Conservation (phyloP, 2,797 vertebrate genomes). For the Sebastes hubbsi region DNA sequence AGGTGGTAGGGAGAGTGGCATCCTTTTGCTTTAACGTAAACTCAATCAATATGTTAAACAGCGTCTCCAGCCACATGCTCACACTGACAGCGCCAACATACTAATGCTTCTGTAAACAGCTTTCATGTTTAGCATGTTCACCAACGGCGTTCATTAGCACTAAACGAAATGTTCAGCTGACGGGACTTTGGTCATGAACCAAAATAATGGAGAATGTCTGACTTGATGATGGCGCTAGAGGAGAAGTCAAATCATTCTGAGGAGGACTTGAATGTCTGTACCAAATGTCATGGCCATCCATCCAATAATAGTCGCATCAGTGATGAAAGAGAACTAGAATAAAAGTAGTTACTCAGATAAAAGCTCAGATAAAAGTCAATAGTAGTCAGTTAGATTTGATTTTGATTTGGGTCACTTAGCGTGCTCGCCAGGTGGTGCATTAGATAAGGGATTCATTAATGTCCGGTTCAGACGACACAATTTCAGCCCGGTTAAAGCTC, state of each 20-base stretch:
- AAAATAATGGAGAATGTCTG: not conserved
- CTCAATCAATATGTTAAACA: not conserved
- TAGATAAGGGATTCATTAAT: not conserved
- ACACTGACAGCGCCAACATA: too few relatives aligned
- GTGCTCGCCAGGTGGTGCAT: not conserved
- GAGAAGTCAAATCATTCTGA: not conserved
- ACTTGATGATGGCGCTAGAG: not conserved
- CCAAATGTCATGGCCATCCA: not conserved
- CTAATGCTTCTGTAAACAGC: not conserved
- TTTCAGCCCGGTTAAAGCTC: too few relatives aligned
- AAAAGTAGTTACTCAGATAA: too few relatives aligned
- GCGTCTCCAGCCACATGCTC: too few relatives aligned
- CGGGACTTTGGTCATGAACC: too few relatives aligned
- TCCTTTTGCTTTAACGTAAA: not conserved
- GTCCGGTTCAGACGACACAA: too few relatives aligned
- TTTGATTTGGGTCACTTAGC: not conserved
- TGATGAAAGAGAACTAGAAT: too few relatives aligned
- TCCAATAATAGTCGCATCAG: too few relatives aligned
- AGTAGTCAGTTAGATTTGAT: not conserved
- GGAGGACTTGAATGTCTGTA: not conserved
- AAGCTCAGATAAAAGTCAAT: not conserved
- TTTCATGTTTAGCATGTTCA: not conserved
- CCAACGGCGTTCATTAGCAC: not conserved
- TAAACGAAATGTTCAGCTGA: not conserved
- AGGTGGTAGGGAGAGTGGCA: not conserved